Conservation (phyloP, 2,113 vertebrate species). For the Australoheros scitulus region DNA sequence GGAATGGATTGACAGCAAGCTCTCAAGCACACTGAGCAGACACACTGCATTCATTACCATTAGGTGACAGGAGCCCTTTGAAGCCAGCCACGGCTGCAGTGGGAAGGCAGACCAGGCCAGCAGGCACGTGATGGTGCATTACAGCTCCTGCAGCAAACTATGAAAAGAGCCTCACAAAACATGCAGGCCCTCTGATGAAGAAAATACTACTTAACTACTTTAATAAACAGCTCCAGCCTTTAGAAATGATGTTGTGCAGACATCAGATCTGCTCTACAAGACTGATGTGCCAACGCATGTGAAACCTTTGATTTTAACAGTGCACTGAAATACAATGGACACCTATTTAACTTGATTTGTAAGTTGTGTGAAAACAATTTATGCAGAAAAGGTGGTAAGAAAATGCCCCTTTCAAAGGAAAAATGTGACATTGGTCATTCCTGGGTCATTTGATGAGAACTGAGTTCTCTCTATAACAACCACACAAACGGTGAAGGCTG, state of each 20-base stretch:
- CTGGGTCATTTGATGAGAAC: too few relatives aligned
- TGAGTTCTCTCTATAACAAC: too few relatives aligned
- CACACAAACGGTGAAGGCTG: background rate
- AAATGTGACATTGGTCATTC: background rate
- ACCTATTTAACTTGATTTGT: background rate
- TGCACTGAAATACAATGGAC: background rate
- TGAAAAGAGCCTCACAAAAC: slow-evolving; percentile 37
- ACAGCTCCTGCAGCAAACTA: slow-evolving; percentile 27
- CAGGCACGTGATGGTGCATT: slow-evolving; percentile 37
- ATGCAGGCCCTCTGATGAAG: slow-evolving; percentile 15
- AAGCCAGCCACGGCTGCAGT: slow-evolving; percentile 57
- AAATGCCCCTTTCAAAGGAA: background rate
- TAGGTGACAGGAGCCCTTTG: slow-evolving; percentile 66
- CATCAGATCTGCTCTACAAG: background rate
- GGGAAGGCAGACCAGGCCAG: slow-evolving; percentile 47
- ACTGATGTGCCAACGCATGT: background rate
- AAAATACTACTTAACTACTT: slow-evolving; percentile 11
- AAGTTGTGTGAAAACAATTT: background rate
- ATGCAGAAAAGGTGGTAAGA: background rate
- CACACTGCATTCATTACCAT: slow-evolving; percentile 72
- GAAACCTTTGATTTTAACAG: background rate
- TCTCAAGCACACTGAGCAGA: slow-evolving; percentile 57
- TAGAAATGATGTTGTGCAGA: slow-evolving; percentile 8
- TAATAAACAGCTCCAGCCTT: slow-evolving; percentile 15
- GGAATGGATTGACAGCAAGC: slow-evolving; percentile 66